phyloP scores from a whole-genome alignment of 2,797 vertebrate species.

The Okamejei kenojei region DNA sequence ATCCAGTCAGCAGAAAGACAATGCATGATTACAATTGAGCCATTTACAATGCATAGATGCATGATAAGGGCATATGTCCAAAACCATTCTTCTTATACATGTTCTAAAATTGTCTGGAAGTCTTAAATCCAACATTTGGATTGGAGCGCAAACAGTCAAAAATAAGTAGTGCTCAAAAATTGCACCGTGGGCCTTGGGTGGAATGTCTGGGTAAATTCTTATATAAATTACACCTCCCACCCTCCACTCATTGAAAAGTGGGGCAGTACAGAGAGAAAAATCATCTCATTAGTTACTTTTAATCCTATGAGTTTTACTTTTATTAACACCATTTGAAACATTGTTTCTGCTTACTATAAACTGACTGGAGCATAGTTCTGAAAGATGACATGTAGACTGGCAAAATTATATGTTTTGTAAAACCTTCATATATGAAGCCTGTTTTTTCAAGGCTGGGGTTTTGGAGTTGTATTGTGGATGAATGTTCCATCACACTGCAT shows the following conservation, averaged over 20 bases:
- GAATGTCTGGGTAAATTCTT: background rate
- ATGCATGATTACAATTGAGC: no score
- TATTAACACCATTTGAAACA: background rate
- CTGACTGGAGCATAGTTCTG: background rate
- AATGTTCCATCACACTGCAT: no score
- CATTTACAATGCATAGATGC: no score
- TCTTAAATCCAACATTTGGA: background rate
- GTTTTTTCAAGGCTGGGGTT: no score
- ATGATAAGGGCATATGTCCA: background rate
- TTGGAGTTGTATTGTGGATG: no score
- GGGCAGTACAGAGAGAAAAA: background rate
- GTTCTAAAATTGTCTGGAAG: background rate
- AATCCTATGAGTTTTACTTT: background rate
- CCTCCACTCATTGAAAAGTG: no score
- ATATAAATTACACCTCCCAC: background rate
- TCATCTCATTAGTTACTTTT: background rate
- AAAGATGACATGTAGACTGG: background rate
- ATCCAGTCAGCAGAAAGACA: no score
- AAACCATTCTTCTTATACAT: background rate
- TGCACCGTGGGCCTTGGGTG: no score
- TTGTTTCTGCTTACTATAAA: background rate
- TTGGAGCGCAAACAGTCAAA: background rate
- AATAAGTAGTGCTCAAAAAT: background rate
- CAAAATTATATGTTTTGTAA: background rate
- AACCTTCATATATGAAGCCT: background rate